A percentile compares a stretch with the other conserved stretches of the same genome.
These are phyloP conservation scores for Anoura caudifer DNA, from an alignment of 2,113 vertebrate genomes.

Conservation along the genomic window DNA sequence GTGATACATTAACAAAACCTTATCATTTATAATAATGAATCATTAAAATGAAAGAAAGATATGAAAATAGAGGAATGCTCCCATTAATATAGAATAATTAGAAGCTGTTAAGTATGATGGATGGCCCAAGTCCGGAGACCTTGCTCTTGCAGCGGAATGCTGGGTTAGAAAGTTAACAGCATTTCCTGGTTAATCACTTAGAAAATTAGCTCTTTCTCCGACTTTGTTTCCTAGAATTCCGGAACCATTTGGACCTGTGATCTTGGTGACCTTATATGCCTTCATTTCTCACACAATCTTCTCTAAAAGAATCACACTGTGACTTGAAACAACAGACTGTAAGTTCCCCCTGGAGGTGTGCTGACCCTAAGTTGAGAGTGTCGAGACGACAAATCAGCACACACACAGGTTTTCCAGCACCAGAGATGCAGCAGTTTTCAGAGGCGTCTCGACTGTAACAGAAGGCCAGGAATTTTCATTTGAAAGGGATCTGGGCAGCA, in stretches of 20 bases:
- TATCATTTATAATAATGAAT: conserved; percentile 66
- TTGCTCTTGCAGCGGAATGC: conserved; percentile 67
- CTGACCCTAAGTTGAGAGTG: background rate
- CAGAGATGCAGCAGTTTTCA: background rate
- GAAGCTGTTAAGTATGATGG: conserved; percentile 57
- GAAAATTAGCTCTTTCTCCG: conserved; percentile 74
- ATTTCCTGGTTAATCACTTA: conserved; percentile 71
- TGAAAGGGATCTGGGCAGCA: conserved; percentile 54
- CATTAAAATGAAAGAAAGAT: conserved; percentile 63
- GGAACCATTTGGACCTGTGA: conserved; percentile 60
- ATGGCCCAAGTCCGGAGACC: conserved; percentile 37
- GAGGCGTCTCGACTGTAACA: conserved; percentile 44
- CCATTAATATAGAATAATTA: conserved; percentile 55
- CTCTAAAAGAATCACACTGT: conserved; percentile 49
- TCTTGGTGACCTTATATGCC: conserved; percentile 57
- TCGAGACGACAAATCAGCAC: background rate
- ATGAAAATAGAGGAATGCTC: conserved; percentile 65
- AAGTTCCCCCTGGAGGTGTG: background rate
- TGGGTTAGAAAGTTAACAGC: conserved; percentile 66
- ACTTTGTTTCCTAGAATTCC: conserved; percentile 63
- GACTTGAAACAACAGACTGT: conserved; percentile 28
- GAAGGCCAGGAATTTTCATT: conserved; percentile 50
- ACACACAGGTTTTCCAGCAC: background rate
- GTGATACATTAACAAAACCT: conserved; percentile 66
- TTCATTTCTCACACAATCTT: conserved; percentile 63